Evolutionary conservation across 1,140 invertebrate species (phyloP).

Genomic region (Tetragonula clypearis): DNA sequence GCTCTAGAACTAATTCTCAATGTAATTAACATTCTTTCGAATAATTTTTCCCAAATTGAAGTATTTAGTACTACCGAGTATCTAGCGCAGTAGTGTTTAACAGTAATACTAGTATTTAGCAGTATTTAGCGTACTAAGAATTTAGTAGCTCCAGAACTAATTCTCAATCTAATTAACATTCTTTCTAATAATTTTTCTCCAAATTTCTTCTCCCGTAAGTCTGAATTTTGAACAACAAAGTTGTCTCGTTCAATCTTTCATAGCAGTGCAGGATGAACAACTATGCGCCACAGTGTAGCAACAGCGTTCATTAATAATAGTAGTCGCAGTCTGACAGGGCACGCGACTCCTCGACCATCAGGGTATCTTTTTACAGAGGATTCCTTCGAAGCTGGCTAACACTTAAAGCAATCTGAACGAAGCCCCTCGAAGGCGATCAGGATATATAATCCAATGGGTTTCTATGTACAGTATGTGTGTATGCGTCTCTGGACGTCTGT

Average conservation of each 20-base stretch:
- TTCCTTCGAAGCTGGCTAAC: constrained; percentile 70
- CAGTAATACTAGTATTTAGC: no score
- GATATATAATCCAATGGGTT: constrained; percentile 15
- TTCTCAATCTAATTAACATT: background rate
- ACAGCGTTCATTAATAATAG: background rate
- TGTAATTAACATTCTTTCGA: background rate
- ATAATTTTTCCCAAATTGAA: no score
- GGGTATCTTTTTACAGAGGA: constrained; percentile 49
- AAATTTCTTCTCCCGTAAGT: background rate
- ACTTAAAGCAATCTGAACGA: constrained; percentile 67
- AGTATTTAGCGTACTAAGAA: background rate
- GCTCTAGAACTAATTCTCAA: background rate
- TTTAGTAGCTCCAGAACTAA: background rate
- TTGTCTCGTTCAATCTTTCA: background rate
- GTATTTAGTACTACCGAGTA: no score
- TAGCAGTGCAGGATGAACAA: background rate
- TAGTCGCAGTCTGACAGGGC: background rate
- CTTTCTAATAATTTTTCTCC: no score
- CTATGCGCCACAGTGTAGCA: background rate
- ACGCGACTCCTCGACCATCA: constrained; percentile 33
- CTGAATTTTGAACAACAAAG: background rate
- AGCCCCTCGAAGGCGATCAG: constrained; percentile 53
- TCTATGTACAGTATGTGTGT: constrained; percentile 46
- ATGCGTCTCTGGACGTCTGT: constrained; percentile 5
- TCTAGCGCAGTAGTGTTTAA: no score